phyloP scores from a whole-genome alignment of 2,888 invertebrate genomes.

The Anthophora plumipes region DNA sequence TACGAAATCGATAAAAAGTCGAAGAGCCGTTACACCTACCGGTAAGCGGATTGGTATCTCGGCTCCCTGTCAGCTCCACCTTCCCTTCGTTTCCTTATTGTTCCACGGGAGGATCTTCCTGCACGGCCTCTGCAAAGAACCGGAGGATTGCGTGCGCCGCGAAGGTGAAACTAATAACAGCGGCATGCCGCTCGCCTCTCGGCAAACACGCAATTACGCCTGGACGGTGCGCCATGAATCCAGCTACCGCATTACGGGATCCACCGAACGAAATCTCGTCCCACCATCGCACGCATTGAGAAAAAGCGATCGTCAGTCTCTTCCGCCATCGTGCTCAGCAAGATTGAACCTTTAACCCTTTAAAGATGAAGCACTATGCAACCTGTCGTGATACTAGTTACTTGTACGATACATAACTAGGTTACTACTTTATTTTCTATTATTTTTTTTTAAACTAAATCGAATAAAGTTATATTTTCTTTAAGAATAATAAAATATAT shows the following conservation, averaged over 20 bases:
- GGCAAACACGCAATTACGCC: slow-evolving; percentile 80
- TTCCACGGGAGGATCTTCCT: slow-evolving; percentile 52
- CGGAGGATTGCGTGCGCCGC: slow-evolving; percentile 62
- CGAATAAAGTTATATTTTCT: too few relatives aligned
- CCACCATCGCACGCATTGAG: slow-evolving; percentile 44
- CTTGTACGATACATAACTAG: not conserved
- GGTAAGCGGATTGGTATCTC: slow-evolving; percentile 64
- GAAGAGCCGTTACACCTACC: slow-evolving; percentile 60
- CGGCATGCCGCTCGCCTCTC: slow-evolving; percentile 64
- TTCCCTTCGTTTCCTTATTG: slow-evolving; percentile 66
- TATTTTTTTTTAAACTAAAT: too few relatives aligned
- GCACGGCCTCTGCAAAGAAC: slow-evolving; percentile 41
- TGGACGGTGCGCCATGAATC: slow-evolving; percentile 64
- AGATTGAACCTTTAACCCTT: slow-evolving; percentile 3
- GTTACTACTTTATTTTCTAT: too few relatives aligned
- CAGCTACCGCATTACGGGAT: slow-evolving; percentile 73
- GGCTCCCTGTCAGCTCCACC: slow-evolving; percentile 61
- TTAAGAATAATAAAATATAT: too few relatives aligned
- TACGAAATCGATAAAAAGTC: slow-evolving; percentile 60
- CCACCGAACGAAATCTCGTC: slow-evolving; percentile 65
- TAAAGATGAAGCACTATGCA: too few relatives aligned
- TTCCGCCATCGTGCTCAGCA: slow-evolving; percentile 9
- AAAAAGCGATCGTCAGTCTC: slow-evolving; percentile 56
- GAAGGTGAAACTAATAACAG: slow-evolving; percentile 80
- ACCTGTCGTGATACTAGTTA: not conserved